Evolutionary conservation across 2,797 vertebrate genomes (phyloP).

Genomic region (Hoplostethus mediterraneus): DNA sequence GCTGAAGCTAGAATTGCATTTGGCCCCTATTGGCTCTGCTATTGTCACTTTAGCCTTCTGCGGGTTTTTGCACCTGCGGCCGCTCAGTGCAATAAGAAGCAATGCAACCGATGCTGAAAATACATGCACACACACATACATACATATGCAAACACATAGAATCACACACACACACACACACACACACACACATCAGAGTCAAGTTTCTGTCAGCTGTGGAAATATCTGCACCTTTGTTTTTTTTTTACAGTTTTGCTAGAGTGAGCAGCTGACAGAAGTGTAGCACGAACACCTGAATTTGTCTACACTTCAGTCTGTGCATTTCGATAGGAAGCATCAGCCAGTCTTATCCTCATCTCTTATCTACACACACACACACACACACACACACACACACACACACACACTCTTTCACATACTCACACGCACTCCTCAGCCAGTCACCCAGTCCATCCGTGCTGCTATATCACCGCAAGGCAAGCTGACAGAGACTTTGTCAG

Average conservation of each 20-base stretch:
- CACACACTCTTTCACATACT: neutral
- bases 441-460: conserved; percentile 38
- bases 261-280: conserved; percentile 20
- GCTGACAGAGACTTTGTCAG: conserved; percentile 71
- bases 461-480: conserved; percentile 39
- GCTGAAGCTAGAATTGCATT: conserved; percentile 51
- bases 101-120: neutral
- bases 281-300: conserved; percentile 32
- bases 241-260: conserved; percentile 21
- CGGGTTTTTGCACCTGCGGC: conserved; percentile 48
- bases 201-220: conserved; percentile 23
- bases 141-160: neutral
- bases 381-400: conserved; percentile 15
- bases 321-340: conserved; percentile 36
- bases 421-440: neutral
- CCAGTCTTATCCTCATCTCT: conserved; percentile 36
- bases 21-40: conserved; percentile 36
- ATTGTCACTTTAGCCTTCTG: conserved; percentile 44
- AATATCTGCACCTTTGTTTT: conserved; percentile 31
- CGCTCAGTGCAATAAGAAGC: conserved; percentile 36
- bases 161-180: neutral
- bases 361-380: conserved; percentile 3
- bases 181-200: conserved; percentile 4
- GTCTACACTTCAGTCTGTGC: neutral
- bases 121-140: neutral